These are phyloP conservation scores for Chinchilla lanigera DNA, from an alignment of 2,113 vertebrate genomes.

Conservation along the genomic window DNA sequence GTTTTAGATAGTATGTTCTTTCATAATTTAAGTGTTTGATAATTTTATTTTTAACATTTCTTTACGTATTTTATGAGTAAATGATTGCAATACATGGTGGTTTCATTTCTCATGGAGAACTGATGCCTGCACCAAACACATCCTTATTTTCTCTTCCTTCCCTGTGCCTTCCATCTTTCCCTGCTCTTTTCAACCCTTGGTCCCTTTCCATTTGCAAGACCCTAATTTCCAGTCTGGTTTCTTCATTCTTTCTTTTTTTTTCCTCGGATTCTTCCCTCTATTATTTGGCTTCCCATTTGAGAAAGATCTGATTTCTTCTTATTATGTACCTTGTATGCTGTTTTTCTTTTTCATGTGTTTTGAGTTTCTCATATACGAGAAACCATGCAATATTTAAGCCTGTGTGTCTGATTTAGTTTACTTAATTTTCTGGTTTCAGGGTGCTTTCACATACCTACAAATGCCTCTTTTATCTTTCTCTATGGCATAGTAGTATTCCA, in stretches of 20 bases:
- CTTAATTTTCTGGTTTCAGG: background rate
- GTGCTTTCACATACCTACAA: background rate
- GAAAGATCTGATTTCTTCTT: background rate
- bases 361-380: background rate
- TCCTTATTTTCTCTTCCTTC: background rate
- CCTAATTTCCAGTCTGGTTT: background rate
- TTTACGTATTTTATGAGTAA: background rate
- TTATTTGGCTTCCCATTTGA: background rate
- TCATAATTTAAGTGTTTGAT: background rate
- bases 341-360: background rate
- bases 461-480: background rate
- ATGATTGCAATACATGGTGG: background rate
- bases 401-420: background rate
- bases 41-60: background rate
- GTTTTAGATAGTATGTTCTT: background rate
- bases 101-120: background rate
- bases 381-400: background rate
- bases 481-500: background rate
- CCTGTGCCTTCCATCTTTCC: background rate
- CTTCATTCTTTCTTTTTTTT: background rate
- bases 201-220: background rate
- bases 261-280: background rate
- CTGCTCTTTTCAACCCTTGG: background rate
- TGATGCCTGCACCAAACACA: background rate
- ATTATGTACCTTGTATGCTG: background rate